These are phyloP conservation scores for Rhynchopsitta pachyrhyncha DNA, from an alignment of 2,113 vertebrate species.

Conservation along the genomic window DNA sequence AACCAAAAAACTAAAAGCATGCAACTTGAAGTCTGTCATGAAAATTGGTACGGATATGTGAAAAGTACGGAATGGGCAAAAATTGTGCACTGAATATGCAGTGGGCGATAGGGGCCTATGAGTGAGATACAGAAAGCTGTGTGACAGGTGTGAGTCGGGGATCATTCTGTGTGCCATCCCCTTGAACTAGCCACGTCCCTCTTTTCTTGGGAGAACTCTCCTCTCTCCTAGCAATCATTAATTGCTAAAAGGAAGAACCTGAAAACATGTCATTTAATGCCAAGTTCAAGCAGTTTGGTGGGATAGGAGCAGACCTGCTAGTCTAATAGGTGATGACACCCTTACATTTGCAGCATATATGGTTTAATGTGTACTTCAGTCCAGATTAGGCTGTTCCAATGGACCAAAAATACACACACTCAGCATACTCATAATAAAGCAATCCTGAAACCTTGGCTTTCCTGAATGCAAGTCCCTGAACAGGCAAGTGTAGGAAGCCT, in stretches of 20 bases:
- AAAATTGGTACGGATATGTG: background rate
- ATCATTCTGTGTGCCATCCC: background rate
- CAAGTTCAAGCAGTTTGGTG: background rate
- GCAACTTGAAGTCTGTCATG: background rate
- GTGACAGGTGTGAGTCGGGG: background rate
- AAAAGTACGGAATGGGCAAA: background rate
- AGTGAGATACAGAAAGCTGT: background rate
- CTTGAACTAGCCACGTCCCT: background rate
- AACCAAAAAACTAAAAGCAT: background rate
- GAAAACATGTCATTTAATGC: background rate
- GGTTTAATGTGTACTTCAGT: background rate
- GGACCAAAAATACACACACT: background rate
- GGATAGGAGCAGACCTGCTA: background rate
- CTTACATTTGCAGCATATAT: background rate
- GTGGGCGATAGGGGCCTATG: rapidly evolving
- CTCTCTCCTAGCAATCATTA: too few relatives aligned
- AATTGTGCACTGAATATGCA: background rate
- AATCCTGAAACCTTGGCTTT: background rate
- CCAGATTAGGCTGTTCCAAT: background rate
- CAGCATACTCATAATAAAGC: background rate
- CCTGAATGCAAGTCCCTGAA: background rate
- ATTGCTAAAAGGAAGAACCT: background rate
- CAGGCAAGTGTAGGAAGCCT: background rate
- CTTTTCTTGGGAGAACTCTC: background rate
- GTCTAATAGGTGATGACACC: background rate